phyloP scores from a whole-genome alignment of 2,888 invertebrate species.

The Pterobdella sp. region DNA sequence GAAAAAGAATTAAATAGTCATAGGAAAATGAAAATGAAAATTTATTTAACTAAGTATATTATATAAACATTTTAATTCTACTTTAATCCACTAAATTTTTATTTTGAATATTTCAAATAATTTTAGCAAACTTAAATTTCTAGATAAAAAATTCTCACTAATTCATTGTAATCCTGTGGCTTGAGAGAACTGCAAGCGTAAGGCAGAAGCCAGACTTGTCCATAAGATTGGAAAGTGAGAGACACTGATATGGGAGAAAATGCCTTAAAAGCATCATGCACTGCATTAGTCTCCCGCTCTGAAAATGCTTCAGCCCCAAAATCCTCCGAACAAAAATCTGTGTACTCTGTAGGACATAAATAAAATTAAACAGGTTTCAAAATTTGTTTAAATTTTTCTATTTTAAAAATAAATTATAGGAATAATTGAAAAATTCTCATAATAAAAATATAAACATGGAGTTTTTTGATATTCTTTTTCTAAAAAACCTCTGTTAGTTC shows the following conservation, averaged over 20 bases:
- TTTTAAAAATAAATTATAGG: neutral
- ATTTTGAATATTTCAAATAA: too few species aligned
- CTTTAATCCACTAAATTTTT: too few species aligned
- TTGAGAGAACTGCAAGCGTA: slow-evolving; percentile 15
- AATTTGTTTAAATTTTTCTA: too few species aligned
- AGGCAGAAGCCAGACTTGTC: slow-evolving; percentile 14
- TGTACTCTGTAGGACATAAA: neutral
- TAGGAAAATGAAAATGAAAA: too few species aligned
- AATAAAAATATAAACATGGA: neutral
- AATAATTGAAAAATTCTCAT: neutral
- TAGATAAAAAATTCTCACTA: too few species aligned
- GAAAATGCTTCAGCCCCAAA: neutral
- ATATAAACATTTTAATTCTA: too few species aligned
- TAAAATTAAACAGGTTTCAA: slow-evolving; percentile 9
- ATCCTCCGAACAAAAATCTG: neutral
- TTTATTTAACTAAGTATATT: too few species aligned
- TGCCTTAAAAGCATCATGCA: neutral
- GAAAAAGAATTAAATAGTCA: too few species aligned
- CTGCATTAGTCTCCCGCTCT: slow-evolving; percentile 7
- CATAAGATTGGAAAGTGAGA: slow-evolving; percentile 7
- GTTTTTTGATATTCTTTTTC: too few species aligned
- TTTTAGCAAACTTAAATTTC: too few species aligned
- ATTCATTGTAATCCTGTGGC: slow-evolving; percentile 4
- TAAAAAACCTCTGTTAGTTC: too few species aligned
- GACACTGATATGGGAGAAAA: neutral